These are phyloP conservation scores for Brevimyrus niger DNA, from an alignment of 2,113 vertebrate species.

Conservation along the genomic window DNA sequence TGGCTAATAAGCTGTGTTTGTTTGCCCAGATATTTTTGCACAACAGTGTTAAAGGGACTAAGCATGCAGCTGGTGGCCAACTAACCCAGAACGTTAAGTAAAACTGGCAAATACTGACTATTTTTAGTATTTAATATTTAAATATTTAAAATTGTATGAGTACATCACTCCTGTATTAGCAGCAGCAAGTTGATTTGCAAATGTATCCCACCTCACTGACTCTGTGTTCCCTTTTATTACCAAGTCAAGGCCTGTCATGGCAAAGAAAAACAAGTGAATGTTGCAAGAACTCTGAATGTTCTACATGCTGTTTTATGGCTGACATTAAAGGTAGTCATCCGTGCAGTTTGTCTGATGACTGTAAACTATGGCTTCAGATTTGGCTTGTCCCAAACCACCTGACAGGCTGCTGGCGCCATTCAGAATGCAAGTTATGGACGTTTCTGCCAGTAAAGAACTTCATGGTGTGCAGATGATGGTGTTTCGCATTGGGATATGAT, in stretches of 20 bases:
- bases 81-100: background rate
- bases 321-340: background rate
- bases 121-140: no score
- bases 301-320: background rate
- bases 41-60: background rate
- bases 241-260: background rate
- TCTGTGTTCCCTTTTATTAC: background rate
- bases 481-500: background rate
- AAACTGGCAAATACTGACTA: no score
- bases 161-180: background rate
- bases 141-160: background rate
- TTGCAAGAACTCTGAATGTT: background rate
- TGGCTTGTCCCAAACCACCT: background rate
- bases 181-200: background rate
- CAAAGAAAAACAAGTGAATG: background rate
- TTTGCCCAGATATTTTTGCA: background rate
- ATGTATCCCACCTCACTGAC: background rate
- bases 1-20: background rate
- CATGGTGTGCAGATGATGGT: background rate
- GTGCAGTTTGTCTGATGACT: background rate
- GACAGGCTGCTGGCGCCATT: background rate
- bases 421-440: background rate
- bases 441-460: background rate
- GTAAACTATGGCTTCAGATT: background rate
- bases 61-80: background rate